Percentiles rank a stretch among this genome's conserved stretches.
Evolutionary conservation across 2,888 invertebrate genomes (phyloP).

Genomic region (Elysia crispata): DNA sequence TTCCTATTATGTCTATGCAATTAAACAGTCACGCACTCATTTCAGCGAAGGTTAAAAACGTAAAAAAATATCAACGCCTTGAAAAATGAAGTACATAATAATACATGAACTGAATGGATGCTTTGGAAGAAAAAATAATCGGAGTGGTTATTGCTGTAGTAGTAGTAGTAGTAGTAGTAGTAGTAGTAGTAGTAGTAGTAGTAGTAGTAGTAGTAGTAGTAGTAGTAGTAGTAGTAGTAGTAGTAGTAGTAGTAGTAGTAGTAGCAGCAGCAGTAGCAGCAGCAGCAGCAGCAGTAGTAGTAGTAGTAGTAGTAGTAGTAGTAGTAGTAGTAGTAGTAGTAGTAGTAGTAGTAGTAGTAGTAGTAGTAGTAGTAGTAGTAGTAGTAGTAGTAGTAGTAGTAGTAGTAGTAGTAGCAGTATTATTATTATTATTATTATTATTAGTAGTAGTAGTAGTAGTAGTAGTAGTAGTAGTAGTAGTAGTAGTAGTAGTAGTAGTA

Average conservation of each 20-base stretch:
- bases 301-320: not conserved
- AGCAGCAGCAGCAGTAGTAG: not conserved
- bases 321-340: not conserved
- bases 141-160: too few species aligned
- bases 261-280: not conserved
- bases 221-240: slow-evolving; percentile 9
- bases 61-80: too few species aligned
- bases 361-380: slow-evolving; percentile 13
- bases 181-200: slow-evolving; percentile 9
- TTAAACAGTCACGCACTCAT: too few species aligned
- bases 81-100: too few species aligned
- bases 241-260: not conserved
- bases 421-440: too few species aligned
- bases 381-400: slow-evolving; percentile 5
- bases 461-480: slow-evolving; percentile 6
- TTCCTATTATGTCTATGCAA: too few species aligned
- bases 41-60: too few species aligned
- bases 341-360: slow-evolving; percentile 6
- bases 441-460: too few species aligned
- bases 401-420: too few species aligned
- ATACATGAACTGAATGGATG: too few species aligned
- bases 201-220: slow-evolving; percentile 9
- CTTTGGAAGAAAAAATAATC: too few species aligned
- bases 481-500: slow-evolving; percentile 15
- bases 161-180: slow-evolving; percentile 11